Evolutionary conservation across 2,888 invertebrate genomes (phyloP).

Genomic region (Litoditis marina): DNA sequence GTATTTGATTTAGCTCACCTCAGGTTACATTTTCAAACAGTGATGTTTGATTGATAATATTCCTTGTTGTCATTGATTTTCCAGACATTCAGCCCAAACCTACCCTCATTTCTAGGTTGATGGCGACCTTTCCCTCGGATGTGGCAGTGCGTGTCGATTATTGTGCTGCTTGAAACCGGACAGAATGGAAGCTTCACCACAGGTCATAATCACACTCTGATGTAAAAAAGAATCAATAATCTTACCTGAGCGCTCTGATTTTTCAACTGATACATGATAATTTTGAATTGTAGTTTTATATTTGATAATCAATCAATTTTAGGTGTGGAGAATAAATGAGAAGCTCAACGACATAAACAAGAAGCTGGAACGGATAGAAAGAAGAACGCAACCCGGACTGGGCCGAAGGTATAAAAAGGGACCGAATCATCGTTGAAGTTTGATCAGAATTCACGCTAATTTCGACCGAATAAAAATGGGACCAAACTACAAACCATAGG

Average conservation of each 20-base stretch:
- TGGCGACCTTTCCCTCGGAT: slow-evolving; percentile 50
- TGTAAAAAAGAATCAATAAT: too few relatives aligned
- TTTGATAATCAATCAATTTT: too few relatives aligned
- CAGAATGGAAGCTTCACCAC: slow-evolving; percentile 32
- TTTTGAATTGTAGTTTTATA: too few relatives aligned
- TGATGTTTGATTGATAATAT: background rate
- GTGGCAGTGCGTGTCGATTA: slow-evolving; percentile 52
- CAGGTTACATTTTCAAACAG: background rate
- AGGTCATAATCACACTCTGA: too few relatives aligned
- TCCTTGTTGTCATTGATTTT: background rate
- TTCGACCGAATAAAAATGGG: too few relatives aligned
- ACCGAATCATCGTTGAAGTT: too few relatives aligned
- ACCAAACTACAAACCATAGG: too few relatives aligned
- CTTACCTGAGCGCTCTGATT: background rate
- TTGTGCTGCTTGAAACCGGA: slow-evolving; percentile 56
- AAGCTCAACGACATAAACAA: slow-evolving; percentile 50
- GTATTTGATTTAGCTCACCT: background rate
- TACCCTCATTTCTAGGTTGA: too few relatives aligned
- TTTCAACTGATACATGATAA: too few relatives aligned
- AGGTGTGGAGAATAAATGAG: slow-evolving; percentile 39
- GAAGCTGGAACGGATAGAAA: slow-evolving; percentile 57
- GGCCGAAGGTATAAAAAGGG: too few relatives aligned
- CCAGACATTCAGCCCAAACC: too few relatives aligned
- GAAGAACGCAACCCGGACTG: slow-evolving; percentile 38
- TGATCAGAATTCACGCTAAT: too few relatives aligned